These are phyloP conservation scores for Athalia cordata DNA, from an alignment of 2,888 invertebrate species.

Conservation along the genomic window DNA sequence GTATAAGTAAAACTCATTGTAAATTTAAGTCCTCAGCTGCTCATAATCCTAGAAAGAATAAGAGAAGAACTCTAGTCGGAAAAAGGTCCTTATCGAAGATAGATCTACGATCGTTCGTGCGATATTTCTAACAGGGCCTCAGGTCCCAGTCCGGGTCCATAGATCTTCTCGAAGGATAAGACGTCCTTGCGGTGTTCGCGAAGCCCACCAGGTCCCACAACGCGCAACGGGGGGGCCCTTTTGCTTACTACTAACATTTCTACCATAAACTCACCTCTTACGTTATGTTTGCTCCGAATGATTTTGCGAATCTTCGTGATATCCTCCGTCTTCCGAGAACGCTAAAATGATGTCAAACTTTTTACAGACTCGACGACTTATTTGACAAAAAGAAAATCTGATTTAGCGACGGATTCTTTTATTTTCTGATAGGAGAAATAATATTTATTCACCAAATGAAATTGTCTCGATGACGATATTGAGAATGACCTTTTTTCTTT, in stretches of 20 bases:
- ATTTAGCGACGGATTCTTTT: no score
- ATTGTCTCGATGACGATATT: no score
- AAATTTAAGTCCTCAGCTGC: slow-evolving; percentile 64
- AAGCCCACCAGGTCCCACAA: slow-evolving; percentile 68
- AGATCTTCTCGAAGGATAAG: slow-evolving; percentile 67
- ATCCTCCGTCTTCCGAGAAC: slow-evolving; percentile 17
- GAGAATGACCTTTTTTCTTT: neutral
- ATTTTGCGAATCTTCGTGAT: slow-evolving; percentile 45
- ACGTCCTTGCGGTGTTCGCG: slow-evolving; percentile 67
- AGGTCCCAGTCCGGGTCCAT: slow-evolving; percentile 63
- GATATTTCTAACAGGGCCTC: slow-evolving; percentile 72
- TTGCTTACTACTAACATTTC: slow-evolving; percentile 52
- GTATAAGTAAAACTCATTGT: slow-evolving; percentile 15
- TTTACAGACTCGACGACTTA: slow-evolving; percentile 29
- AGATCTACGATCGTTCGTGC: slow-evolving; percentile 68
- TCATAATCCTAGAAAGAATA: slow-evolving; percentile 64
- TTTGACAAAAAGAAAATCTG: neutral
- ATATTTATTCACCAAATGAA: no score
- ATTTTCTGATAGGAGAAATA: no score
- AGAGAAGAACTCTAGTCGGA: slow-evolving; percentile 52
- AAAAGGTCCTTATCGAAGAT: slow-evolving; percentile 65
- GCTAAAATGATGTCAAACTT: neutral
- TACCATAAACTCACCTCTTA: slow-evolving; percentile 53
- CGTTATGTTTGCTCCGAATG: slow-evolving; percentile 49
- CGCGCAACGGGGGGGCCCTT: slow-evolving; percentile 46